Evolutionary conservation across 1,140 invertebrate species (phyloP), one percentile per base, ranked within the genome.

Genomic region (Lanistes nyassanus): DNA sequence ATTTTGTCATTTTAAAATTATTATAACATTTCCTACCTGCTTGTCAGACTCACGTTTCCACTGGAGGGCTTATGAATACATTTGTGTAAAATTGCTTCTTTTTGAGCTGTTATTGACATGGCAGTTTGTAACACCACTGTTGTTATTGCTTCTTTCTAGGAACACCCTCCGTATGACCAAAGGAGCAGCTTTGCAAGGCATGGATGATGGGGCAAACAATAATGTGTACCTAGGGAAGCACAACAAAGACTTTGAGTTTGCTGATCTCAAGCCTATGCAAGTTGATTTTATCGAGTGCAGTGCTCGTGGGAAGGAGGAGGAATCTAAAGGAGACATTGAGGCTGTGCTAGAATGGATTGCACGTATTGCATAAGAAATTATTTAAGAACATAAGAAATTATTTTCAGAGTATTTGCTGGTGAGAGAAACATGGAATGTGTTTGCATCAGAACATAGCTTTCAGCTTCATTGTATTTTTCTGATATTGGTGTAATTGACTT

Each of bases 231-330:
- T 96, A 21, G 95, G 95, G 47, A 93, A 93, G 85, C 83, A 89
- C 21, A 94, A 93, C 72, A 94, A 94, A 84, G 93, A 96, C 81
- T 97, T 97, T 90, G 92, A 94, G 82, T 97, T 97, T 87, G 90
- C 91, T 16, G 93, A 95, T 82, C 84, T 96, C 1, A 88, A 90
- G 69, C 91, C 91, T 47, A 77, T 90, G 6, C 92, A 92, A 78
- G 91, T 97, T 9, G 92, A 95, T 34, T 93, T 96, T 88, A 92
- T 91, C 9, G 95, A 96, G 89, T 91, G 91, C 66, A 93, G 91
- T 76, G 92, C 92, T 13, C 55, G 79, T 4, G 81, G 91, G 75
- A 92, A 92, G 81, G 89, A 91, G 56, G 90, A 79, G 6, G 76
- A 89, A 26, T 85, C 89, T 26, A 62, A 81, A 11, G 87, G 89